Evolutionary conservation across 2,113 vertebrate genomes (phyloP).

Genomic region (Eolophus roseicapilla): DNA sequence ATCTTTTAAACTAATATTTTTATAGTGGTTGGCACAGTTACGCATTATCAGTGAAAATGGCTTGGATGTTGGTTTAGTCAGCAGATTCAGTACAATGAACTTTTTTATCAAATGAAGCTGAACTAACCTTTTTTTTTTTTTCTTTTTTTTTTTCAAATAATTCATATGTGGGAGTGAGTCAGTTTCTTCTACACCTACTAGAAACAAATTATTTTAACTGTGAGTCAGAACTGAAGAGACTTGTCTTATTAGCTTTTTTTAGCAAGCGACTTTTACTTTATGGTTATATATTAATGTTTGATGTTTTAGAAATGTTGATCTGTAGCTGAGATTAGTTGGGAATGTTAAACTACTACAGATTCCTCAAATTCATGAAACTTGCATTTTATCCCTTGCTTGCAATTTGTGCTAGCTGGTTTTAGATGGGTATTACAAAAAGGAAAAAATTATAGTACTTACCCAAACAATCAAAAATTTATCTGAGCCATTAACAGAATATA

Average conservation of each 20-base stretch:
- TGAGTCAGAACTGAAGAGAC: constrained; percentile 3
- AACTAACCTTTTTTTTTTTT: background rate
- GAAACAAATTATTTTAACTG: background rate
- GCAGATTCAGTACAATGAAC: background rate
- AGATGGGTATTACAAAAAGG: background rate
- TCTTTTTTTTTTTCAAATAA: background rate
- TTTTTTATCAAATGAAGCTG: background rate
- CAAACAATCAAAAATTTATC: background rate
- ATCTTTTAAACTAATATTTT: background rate
- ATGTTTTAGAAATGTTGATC: background rate
- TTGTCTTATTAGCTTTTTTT: background rate
- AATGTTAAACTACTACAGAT: background rate
- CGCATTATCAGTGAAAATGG: background rate
- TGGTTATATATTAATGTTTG: background rate
- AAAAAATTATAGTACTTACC: background rate
- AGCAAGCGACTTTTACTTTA: background rate
- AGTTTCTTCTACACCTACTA: background rate
- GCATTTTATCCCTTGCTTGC: background rate
- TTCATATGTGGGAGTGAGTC: background rate
- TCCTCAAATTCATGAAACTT: background rate
- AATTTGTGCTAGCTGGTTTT: background rate
- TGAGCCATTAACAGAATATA: background rate
- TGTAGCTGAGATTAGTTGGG: background rate
- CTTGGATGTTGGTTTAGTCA: background rate
- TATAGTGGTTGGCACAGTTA: background rate